Percentiles rank a stretch among this genome's conserved stretches.
These are phyloP conservation scores for Sarcophaga peregrina DNA, from an alignment of 1,140 invertebrate species.

Conservation along the genomic window DNA sequence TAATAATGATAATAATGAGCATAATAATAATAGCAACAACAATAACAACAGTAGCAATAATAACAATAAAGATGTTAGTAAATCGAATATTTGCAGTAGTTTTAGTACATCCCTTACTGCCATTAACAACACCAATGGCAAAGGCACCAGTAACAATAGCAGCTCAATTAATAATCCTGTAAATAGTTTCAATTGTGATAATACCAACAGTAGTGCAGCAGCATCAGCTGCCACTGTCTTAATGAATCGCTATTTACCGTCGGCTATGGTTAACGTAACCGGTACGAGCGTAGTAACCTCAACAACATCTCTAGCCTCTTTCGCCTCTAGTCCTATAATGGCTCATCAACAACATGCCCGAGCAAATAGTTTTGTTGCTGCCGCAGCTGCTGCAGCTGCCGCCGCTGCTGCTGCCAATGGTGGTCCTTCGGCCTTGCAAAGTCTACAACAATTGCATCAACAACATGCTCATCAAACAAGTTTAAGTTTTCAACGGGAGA, in stretches of 20 bases:
- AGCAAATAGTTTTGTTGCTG: slow-evolving; percentile 49
- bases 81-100: slow-evolving; percentile 3
- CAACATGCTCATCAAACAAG: slow-evolving; percentile 64
- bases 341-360: slow-evolving; percentile 47
- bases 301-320: slow-evolving; percentile 44
- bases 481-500: slow-evolving; percentile 60
- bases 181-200: slow-evolving; percentile 65
- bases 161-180: slow-evolving; percentile 47
- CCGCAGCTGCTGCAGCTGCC: slow-evolving; percentile 54
- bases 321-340: slow-evolving; percentile 10
- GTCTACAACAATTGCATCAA: slow-evolving; percentile 64
- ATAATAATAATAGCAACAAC: slow-evolving; percentile 45
- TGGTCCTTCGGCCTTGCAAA: slow-evolving; percentile 61
- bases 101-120: neutral
- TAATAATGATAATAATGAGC: neutral
- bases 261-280: slow-evolving; percentile 39
- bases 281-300: slow-evolving; percentile 33
- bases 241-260: slow-evolving; percentile 55
- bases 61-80: slow-evolving; percentile 33
- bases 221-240: slow-evolving; percentile 44
- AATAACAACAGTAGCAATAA: slow-evolving; percentile 45
- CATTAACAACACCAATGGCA: slow-evolving; percentile 15
- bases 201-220: slow-evolving; percentile 30
- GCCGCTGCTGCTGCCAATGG: slow-evolving; percentile 52
- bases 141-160: neutral